phyloP scores from a whole-genome alignment of 1,140 invertebrate species.

The Vollenhovia emeryi region DNA sequence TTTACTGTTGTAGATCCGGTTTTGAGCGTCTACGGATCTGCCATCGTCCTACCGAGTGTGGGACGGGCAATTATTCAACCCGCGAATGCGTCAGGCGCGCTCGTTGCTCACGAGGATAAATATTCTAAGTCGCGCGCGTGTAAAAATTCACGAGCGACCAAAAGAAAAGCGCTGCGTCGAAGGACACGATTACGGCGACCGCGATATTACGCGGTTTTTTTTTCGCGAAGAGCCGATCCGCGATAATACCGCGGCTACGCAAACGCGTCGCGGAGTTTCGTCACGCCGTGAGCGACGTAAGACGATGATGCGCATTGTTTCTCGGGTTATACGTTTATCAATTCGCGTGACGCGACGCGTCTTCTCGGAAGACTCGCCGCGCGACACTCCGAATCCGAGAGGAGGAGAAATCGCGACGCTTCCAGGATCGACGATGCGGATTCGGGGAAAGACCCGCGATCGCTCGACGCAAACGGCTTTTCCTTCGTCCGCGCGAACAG shows the following conservation, averaged over 20 bases:
- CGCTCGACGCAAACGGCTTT: not conserved
- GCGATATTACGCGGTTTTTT: not conserved
- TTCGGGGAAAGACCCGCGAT: not conserved
- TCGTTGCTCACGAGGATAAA: not conserved
- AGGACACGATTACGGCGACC: not conserved
- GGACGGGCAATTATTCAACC: no score
- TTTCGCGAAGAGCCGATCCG: not conserved
- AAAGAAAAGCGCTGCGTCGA: not conserved
- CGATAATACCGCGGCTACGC: not conserved
- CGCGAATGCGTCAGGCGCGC: no score
- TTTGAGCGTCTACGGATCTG: no score
- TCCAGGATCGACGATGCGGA: not conserved
- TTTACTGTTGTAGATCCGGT: no score
- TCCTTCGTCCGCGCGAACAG: not conserved
- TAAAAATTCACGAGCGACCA: not conserved
- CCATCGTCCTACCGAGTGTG: no score
- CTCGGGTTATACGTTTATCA: slow-evolving; percentile 11
- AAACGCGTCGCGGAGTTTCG: not conserved
- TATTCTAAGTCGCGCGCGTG: not conserved
- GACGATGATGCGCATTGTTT: not conserved
- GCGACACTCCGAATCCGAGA: not conserved
- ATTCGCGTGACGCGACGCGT: not conserved
- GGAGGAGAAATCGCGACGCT: not conserved
- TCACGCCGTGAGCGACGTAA: not conserved
- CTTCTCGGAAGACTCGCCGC: not conserved